Percentiles rank a stretch among this genome's conserved stretches.
Conservation (phyloP, 2,888 invertebrate species). For the Hyposoter dolosus region DNA sequence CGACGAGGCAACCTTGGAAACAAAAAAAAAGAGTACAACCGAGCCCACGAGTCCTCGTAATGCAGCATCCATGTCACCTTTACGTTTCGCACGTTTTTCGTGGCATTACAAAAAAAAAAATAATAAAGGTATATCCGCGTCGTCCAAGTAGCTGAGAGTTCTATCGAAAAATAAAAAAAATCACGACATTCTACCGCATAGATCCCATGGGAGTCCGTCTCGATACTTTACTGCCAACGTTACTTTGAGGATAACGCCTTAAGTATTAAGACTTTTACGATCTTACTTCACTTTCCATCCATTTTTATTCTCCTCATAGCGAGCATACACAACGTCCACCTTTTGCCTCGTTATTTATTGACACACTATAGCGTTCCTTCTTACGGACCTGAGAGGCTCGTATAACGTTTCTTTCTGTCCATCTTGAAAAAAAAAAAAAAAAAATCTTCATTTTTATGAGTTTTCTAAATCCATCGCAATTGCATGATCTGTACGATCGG, state of each 20-base stretch:
- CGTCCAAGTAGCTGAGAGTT: conserved; percentile 60
- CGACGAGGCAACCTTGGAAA: too few species aligned
- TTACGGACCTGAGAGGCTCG: conserved; percentile 28
- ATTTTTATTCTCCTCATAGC: conserved; percentile 69
- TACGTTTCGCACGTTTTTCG: conserved; percentile 44
- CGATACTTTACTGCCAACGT: conserved; percentile 79
- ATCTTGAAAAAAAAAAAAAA: conserved; percentile 41
- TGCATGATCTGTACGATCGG: neutral
- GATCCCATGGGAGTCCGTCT: conserved; percentile 74
- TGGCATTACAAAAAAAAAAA: conserved; percentile 51
- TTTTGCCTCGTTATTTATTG: conserved; percentile 61
- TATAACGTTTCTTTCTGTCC: conserved; percentile 34
- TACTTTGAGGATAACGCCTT: conserved; percentile 79
- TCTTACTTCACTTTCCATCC: conserved; percentile 78
- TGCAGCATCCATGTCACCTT: conserved; percentile 68
- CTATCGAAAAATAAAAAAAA: conserved; percentile 64
- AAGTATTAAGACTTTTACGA: conserved; percentile 82
- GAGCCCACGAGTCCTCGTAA: conserved; percentile 73
- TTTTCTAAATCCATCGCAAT: conserved; percentile 21
- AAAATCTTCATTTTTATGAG: conserved; percentile 39
- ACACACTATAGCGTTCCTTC: conserved; percentile 32
- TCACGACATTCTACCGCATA: conserved; percentile 58
- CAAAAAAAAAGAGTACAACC: conserved; percentile 70
- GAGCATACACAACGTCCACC: conserved; percentile 59
- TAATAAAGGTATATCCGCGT: conserved; percentile 46